Base-by-base conservation (phyloP, 2,888 invertebrate genomes). In the Zeuzera pyrina region DNA sequence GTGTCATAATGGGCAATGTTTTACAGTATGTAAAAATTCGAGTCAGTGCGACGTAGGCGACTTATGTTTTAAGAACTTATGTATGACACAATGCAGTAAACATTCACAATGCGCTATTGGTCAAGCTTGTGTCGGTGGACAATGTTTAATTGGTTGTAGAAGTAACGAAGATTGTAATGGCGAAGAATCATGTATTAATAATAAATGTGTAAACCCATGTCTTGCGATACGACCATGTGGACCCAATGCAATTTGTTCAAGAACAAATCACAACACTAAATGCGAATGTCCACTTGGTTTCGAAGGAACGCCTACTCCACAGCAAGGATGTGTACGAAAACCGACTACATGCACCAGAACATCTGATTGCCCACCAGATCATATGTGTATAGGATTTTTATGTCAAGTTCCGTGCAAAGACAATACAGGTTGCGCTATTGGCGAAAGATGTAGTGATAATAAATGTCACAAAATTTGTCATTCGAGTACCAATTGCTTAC, bases 231-330 rank as follows among this genome's bases (percentile, higher is more conserved):
- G 89, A 42, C 87, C 90, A 7, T 94, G 95, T 57, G 95, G 95
- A 5, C 90, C 93, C 1, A 95, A 95, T 63, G 91, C 94, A 0
- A 81, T 92, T 14, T 95, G 95, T 62, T 88, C 87, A 30, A 89
- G 90, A 60, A 72, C 87, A 15, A 87, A 92, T 56, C 94, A 95
- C 55, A 86, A 86, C 27, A 91, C 91, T 1, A 85, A 87, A 31
- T 96, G 96, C 60, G 87, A 87, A 39, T 95, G 96, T 53, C 94
- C 94, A 0, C 81, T 87, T 30, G 94, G 94, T 16, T 96, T 96
- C 59, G 90, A 92, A 65, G 94, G 93, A 1, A 93, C 92, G 56
- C 94, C 95, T 10, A 91, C 90, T 10, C 90, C 95, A 1, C 91
- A 95, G 60, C 93, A 95, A 70, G 95, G 95, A 3, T 96, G 96